These are phyloP conservation scores for Mesitornis unicolor DNA, from an alignment of 2,113 vertebrate species.

Conservation along the genomic window DNA sequence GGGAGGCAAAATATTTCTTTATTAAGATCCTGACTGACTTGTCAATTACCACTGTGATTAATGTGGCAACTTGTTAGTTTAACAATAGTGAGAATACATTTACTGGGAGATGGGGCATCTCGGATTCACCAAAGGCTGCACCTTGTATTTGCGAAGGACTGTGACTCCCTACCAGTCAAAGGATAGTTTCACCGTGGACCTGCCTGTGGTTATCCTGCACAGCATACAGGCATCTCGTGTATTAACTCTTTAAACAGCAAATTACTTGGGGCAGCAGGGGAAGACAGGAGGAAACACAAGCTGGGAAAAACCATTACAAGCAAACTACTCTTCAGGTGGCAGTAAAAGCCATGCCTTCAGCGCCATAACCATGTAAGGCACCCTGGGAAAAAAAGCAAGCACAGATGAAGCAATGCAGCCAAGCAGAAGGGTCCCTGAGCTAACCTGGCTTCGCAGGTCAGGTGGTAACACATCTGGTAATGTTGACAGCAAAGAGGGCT, in stretches of 20 bases:
- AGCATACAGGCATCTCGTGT: not conserved
- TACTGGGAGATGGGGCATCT: not conserved
- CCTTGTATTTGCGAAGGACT: fast-evolving
- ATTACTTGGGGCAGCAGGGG: fast-evolving
- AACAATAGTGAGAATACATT: not conserved
- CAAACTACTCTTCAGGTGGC: not conserved
- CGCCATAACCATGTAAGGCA: conserved; percentile 40
- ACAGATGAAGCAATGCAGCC: not conserved
- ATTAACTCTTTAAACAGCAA: not conserved
- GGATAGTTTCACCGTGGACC: not conserved
- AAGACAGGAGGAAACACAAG: not conserved
- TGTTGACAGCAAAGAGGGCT: not conserved
- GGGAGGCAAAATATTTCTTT: not conserved
- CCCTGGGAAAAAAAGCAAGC: not conserved
- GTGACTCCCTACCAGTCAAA: not conserved
- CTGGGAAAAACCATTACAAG: not conserved
- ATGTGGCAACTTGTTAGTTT: not conserved
- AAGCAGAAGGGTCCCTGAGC: conserved; percentile 62
- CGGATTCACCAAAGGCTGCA: not conserved
- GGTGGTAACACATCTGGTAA: not conserved
- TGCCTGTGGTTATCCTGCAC: not conserved
- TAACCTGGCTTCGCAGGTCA: conserved; percentile 15
- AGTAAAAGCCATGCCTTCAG: not conserved
- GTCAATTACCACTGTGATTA: not conserved
- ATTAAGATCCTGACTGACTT: not conserved